These are phyloP conservation scores for Acrocera orbiculus DNA, from an alignment of 2,888 invertebrate genomes.

Conservation along the genomic window DNA sequence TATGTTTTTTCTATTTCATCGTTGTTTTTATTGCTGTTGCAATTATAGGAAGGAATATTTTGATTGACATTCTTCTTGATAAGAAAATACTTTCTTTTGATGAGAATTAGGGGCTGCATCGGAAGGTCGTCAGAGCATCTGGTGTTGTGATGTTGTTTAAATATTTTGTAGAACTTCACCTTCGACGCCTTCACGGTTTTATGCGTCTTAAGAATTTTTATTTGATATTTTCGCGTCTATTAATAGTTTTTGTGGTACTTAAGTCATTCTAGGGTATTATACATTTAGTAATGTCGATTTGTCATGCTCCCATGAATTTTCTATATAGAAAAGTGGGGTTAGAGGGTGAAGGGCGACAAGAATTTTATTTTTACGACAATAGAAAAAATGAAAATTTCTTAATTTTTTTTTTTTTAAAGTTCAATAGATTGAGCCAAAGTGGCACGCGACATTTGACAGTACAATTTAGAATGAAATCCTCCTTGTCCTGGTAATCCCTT, in stretches of 20 bases:
- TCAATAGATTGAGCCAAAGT: slow-evolving; percentile 9
- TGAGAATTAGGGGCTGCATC: slow-evolving; percentile 2
- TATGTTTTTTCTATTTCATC: too few relatives aligned
- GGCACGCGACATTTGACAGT: slow-evolving; percentile 12
- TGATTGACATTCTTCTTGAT: slow-evolving; percentile 8
- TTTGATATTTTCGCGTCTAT: slow-evolving; percentile 4
- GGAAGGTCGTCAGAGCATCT: not conserved
- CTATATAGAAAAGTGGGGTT: not conserved
- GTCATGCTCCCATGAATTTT: not conserved
- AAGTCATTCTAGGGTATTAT: slow-evolving; percentile 2
- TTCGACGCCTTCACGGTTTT: not conserved
- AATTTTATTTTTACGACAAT: slow-evolving; percentile 6
- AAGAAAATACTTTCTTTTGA: slow-evolving; percentile 5
- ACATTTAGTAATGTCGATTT: slow-evolving; percentile 1
- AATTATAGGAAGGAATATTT: too few relatives aligned
- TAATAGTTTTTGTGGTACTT: slow-evolving; percentile 7
- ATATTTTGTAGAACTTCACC: not conserved
- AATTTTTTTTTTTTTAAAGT: not conserved
- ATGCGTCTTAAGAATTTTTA: not conserved
- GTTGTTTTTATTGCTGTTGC: too few relatives aligned
- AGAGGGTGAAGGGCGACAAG: slow-evolving; percentile 1
- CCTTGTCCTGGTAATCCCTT: slow-evolving; percentile 5
- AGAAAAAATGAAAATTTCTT: slow-evolving; percentile 3
- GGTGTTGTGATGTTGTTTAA: too few relatives aligned
- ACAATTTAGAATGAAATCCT: slow-evolving; percentile 6